Evolutionary conservation across 2,888 invertebrate species (phyloP).

Genomic region (Thysanoteuthis rhombus): DNA sequence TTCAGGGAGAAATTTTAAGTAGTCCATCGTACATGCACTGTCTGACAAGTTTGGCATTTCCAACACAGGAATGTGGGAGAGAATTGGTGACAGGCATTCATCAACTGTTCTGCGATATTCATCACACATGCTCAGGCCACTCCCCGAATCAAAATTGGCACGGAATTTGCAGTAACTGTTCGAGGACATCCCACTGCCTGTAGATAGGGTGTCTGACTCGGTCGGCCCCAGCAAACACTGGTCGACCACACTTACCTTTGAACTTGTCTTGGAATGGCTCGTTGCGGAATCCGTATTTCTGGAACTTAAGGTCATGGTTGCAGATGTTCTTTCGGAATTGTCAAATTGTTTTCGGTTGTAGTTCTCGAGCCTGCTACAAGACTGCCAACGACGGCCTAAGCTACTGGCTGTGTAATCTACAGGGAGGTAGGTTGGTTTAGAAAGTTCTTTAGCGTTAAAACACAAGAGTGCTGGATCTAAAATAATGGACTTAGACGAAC

Average conservation of each 20-base stretch:
- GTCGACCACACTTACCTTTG: not conserved
- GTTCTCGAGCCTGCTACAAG: not conserved
- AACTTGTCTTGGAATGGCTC: not conserved
- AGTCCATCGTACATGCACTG: not conserved
- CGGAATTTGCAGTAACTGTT: not conserved
- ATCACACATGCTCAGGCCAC: not conserved
- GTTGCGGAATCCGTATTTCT: not conserved
- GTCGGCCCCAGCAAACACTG: not conserved
- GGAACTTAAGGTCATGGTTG: not conserved
- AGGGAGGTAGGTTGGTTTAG: not conserved
- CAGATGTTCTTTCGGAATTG: too few species aligned
- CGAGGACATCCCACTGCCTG: not conserved
- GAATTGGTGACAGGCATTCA: not conserved
- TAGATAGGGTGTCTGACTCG: not conserved
- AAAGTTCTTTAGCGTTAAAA: not conserved
- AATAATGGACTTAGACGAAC: not conserved
- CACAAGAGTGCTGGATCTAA: conserved; percentile 13
- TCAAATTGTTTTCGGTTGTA: not conserved
- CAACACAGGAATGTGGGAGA: not conserved
- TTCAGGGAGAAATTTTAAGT: not conserved
- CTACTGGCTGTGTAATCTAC: not conserved
- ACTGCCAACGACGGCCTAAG: not conserved
- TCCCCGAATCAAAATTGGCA: not conserved
- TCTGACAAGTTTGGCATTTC: not conserved
- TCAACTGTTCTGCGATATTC: not conserved